Conservation (phyloP, 2,888 invertebrate species). For the Habroteleia sp. region DNA sequence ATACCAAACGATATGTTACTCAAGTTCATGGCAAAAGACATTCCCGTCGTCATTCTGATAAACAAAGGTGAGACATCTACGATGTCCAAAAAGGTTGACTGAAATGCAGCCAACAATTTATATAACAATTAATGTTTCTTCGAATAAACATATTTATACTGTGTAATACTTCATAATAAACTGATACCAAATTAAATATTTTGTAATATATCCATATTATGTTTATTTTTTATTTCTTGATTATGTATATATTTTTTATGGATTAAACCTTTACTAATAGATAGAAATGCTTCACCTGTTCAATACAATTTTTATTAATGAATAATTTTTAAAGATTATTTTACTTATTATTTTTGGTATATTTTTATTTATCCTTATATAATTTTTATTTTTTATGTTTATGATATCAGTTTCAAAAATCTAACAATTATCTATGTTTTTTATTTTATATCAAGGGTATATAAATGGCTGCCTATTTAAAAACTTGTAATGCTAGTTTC, state of each 20-base stretch:
- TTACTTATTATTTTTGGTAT: too few species aligned
- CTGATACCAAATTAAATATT: conserved; percentile 14
- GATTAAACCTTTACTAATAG: not conserved
- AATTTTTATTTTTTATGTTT: too few species aligned
- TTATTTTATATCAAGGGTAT: too few species aligned
- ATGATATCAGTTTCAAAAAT: too few species aligned
- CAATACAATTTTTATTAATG: too few species aligned
- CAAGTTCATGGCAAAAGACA: conserved; percentile 81
- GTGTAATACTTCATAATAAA: conserved; percentile 29
- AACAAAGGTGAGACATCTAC: conserved; percentile 83
- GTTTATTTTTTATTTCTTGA: conserved; percentile 13
- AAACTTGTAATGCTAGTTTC: too few species aligned
- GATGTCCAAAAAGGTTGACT: conserved; percentile 33
- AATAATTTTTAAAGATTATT: too few species aligned
- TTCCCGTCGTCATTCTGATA: conserved; percentile 85
- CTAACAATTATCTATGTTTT: too few species aligned
- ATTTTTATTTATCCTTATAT: too few species aligned
- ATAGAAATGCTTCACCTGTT: too few species aligned
- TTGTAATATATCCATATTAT: conserved; percentile 13
- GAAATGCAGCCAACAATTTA: conserved; percentile 5
- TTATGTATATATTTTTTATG: too few species aligned
- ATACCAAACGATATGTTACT: conserved; percentile 46
- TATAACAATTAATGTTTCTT: conserved; percentile 14
- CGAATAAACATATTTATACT: conserved; percentile 8
- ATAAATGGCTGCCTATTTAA: too few species aligned